Evolutionary conservation across 2,888 invertebrate genomes (phyloP), one percentile per base, ranked within the genome.

Genomic region (Trichacis sp.): DNA sequence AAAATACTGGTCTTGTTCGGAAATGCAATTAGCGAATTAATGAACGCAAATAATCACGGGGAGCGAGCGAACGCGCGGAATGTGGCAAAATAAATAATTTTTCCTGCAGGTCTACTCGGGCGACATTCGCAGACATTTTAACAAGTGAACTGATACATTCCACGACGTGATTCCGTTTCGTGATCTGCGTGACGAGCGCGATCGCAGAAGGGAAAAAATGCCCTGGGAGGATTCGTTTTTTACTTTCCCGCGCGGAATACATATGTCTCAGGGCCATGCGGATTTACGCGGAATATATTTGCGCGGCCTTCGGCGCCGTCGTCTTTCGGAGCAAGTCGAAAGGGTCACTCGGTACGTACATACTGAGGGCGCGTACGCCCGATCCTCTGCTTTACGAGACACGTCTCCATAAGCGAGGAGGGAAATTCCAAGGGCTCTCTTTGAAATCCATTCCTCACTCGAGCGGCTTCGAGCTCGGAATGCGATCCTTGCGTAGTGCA

Each of bases 401-500:
- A 48, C 55, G 55, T 42, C 30, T 48, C 40, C 47, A 17, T 48
- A 48, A 40, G 47, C 48, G 42, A 48, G 42, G 15, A 56, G 55
- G 42, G 33, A 42, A 56, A 48, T 48, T 49, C 55, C 55, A 48
- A 47, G 47, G 55, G 47, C 18, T 29, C 47, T 18, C 55, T 29
- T 49, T 42, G 19, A 55, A 56, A 56, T 56, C 48, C 40, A 56
- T 48, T 56, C 40, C 55, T 48, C 48, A 56, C 30, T 29, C 30
- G 48, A 45, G 18, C 17, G 47, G 38, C 24, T 40, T 33, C 55
- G 46, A 36, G n/a, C 46, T 42, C 54, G 68, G 57, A 66, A 66
- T 66, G 67, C 57, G 57, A 63, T 64, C 51, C 69, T 56, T 59
- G 58, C 57, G 67, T 69, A 53, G 59, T 52, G 68, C 64, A 73